Conservation (phyloP, 2,797 vertebrate genomes). For the Diglossa cyanea region DNA sequence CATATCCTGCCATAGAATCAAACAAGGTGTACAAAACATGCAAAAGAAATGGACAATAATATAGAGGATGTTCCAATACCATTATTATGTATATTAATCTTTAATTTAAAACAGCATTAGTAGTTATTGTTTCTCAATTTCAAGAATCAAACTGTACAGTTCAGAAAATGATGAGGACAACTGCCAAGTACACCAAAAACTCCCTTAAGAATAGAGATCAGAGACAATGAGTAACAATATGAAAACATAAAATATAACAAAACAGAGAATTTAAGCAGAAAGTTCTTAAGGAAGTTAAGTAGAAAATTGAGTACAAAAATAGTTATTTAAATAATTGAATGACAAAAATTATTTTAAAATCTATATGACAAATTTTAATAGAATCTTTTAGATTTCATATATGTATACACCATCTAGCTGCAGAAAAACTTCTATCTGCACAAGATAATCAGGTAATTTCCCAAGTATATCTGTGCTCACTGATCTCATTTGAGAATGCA, state of each 20-base stretch:
- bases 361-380: background rate
- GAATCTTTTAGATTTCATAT: background rate
- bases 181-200: background rate
- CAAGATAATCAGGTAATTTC: background rate
- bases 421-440: background rate
- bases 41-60: background rate
- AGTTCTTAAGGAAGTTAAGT: background rate
- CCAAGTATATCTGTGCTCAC: background rate
- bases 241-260: background rate
- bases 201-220: background rate
- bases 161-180: background rate
- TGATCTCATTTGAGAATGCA: background rate
- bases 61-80: background rate
- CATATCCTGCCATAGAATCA: background rate
- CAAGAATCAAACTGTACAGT: background rate
- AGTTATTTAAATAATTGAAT: background rate
- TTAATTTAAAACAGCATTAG: background rate
- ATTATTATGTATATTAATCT: background rate
- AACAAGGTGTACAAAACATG: background rate
- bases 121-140: background rate
- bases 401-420: background rate
- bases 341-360: background rate
- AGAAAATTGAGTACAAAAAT: background rate
- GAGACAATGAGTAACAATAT: fast-evolving
- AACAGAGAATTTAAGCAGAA: background rate